Percentiles rank a stretch among this genome's conserved stretches.
Evolutionary conservation across 2,888 invertebrate species (phyloP).

Genomic region (Sabatieria punctata): DNA sequence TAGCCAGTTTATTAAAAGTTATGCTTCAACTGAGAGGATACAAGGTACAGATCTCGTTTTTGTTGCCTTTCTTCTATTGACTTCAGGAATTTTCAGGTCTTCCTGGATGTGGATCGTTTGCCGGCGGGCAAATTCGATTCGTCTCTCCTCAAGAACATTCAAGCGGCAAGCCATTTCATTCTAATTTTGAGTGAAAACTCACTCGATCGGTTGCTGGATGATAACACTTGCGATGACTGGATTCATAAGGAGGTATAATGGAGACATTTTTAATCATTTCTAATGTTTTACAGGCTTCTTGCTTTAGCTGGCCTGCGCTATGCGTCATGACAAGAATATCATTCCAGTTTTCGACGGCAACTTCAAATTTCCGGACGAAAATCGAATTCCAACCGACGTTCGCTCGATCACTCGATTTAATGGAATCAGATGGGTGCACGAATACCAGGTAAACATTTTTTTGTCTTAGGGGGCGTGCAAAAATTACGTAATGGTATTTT

Average conservation of each 20-base stretch:
- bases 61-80: too few species aligned
- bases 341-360: slow-evolving; percentile 89
- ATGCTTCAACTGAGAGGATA: slow-evolving; percentile 82
- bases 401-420: slow-evolving; percentile 86
- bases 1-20: slow-evolving; percentile 53
- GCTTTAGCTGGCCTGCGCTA: slow-evolving; percentile 41
- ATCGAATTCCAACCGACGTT: slow-evolving; percentile 88
- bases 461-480: too few species aligned
- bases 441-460: slow-evolving; percentile 62
- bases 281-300: too few species aligned
- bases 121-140: slow-evolving; percentile 99
- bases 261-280: neutral
- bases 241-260: slow-evolving; percentile 52
- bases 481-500: too few species aligned
- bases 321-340: slow-evolving; percentile 89
- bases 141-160: slow-evolving; percentile 71
- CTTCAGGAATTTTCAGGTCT: slow-evolving; percentile 40
- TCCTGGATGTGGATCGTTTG: slow-evolving; percentile 90
- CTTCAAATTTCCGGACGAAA: slow-evolving; percentile 85
- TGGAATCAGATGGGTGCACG: slow-evolving; percentile 92
- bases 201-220: slow-evolving; percentile 77
- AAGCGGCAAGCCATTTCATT: slow-evolving; percentile 87
- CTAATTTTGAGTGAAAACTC: slow-evolving; percentile 86
- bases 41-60: slow-evolving; percentile 17
- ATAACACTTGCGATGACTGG: slow-evolving; percentile 92